A percentile compares a stretch with the other conserved stretches of the same genome.
These are phyloP conservation scores for human DNA, from an alignment of 2,113 vertebrate genomes.

Conservation along the genomic window DNA sequence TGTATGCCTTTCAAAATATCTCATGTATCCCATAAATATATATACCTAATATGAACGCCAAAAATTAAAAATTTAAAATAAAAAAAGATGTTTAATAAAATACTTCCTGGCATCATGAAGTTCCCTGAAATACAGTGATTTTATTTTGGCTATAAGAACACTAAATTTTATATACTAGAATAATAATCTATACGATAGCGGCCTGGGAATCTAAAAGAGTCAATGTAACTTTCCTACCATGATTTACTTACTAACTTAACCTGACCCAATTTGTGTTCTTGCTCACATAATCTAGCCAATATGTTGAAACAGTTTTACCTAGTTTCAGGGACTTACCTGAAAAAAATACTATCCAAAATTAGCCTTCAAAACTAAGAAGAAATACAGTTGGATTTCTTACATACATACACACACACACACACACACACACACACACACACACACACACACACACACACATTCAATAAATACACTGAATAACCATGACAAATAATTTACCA, in stretches of 20 bases:
- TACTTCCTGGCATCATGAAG: background rate
- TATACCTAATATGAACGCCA: no score
- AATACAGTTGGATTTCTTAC: background rate
- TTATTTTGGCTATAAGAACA: background rate
- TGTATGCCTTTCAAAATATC: no score
- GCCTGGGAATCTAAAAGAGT: background rate
- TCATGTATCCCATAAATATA: no score
- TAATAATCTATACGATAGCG: background rate
- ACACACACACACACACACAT: background rate
- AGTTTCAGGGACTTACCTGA: conserved; percentile 3
- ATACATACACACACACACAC: background rate
- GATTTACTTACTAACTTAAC: conserved; percentile 35
- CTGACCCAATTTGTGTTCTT: conserved; percentile 30
- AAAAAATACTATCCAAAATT: background rate
- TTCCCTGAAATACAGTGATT: background rate
- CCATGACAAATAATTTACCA: background rate
- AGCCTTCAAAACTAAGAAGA: conserved; percentile 25
- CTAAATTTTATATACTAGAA: background rate
- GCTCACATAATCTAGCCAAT: background rate
- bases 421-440: background rate
- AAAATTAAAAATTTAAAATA: no score
- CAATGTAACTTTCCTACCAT: background rate
- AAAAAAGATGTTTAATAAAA: background rate
- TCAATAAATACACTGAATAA: conserved; percentile 21
- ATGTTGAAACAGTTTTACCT: conserved; percentile 26